These are phyloP conservation scores for Semotilus atromaculatus DNA, from an alignment of 2,797 vertebrate genomes.

Conservation along the genomic window DNA sequence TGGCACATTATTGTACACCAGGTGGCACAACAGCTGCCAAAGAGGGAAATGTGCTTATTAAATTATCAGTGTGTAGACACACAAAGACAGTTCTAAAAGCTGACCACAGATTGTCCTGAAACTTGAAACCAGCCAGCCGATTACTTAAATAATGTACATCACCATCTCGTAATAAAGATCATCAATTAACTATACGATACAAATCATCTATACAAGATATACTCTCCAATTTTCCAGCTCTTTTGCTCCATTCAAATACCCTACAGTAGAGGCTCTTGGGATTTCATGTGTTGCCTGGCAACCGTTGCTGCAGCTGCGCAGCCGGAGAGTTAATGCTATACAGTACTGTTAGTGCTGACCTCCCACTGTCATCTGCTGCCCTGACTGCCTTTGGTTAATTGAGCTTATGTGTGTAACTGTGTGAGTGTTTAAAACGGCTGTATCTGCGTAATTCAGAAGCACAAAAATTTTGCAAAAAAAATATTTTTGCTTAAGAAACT, in stretches of 20 bases:
- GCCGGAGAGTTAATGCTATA: conserved; percentile 24
- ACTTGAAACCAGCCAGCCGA: not conserved
- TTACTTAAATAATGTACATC: conserved; percentile 5
- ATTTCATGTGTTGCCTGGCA: conserved; percentile 45
- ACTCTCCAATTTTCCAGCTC: conserved; percentile 13
- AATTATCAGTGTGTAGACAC: not conserved
- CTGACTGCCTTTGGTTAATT: conserved; percentile 27
- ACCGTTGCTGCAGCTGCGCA: conserved; percentile 34
- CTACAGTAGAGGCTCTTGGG: conserved; percentile 34
- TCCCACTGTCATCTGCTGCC: conserved; percentile 25
- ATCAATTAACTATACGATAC: too few relatives aligned
- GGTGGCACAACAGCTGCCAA: not conserved
- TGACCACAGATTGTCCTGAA: conserved; percentile 2
- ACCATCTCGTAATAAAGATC: not conserved
- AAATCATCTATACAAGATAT: conserved; percentile 22
- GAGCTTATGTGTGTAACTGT: conserved; percentile 25
- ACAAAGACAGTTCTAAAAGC: conserved; percentile 5
- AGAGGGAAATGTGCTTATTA: not conserved
- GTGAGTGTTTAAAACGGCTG: conserved; percentile 36
- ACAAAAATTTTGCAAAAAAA: not conserved
- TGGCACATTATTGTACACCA: not conserved
- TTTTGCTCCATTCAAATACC: conserved; percentile 20
- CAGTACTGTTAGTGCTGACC: conserved; percentile 30
- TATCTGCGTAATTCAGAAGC: conserved; percentile 35
- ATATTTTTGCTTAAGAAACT: not conserved